These are phyloP conservation scores for Cotesia chilonis DNA, from an alignment of 1,140 invertebrate species.

Conservation along the genomic window DNA sequence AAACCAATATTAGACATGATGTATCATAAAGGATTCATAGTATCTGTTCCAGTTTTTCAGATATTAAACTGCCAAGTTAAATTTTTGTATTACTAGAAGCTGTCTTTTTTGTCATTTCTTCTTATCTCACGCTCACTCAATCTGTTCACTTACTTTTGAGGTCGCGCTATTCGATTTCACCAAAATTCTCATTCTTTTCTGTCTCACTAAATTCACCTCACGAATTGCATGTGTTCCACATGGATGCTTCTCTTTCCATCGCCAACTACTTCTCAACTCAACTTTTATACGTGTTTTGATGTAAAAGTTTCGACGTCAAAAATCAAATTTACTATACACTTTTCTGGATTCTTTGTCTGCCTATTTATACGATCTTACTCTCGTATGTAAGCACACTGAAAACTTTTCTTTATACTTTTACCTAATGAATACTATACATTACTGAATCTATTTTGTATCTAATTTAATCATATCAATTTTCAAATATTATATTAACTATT, in stretches of 20 bases:
- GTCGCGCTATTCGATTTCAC: no score
- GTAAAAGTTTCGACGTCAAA: constrained; percentile 25
- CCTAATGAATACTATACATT: no score
- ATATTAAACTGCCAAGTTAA: constrained; percentile 1
- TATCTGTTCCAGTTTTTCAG: constrained; percentile 9
- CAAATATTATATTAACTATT: no score
- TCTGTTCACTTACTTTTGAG: constrained; percentile 7
- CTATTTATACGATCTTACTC: constrained; percentile 3
- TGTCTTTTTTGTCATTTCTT: neutral
- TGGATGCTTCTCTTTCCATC: constrained; percentile 4
- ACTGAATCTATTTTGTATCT: no score
- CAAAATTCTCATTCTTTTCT: constrained; percentile 4
- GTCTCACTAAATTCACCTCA: constrained; percentile 5
- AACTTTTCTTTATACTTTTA: neutral
- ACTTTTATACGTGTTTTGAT: constrained; percentile 25
- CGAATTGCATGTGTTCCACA: constrained; percentile 24
- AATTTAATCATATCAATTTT: no score
- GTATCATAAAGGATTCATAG: no score
- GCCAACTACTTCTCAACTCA: constrained; percentile 13
- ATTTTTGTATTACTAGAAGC: no score
- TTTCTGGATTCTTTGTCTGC: neutral
- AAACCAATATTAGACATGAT: no score
- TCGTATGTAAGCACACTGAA: neutral
- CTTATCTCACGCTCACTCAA: constrained; percentile 13
- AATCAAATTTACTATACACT: constrained; percentile 19